Evolutionary conservation across 2,888 invertebrate species (phyloP).

Genomic region (Tridacna crocea): DNA sequence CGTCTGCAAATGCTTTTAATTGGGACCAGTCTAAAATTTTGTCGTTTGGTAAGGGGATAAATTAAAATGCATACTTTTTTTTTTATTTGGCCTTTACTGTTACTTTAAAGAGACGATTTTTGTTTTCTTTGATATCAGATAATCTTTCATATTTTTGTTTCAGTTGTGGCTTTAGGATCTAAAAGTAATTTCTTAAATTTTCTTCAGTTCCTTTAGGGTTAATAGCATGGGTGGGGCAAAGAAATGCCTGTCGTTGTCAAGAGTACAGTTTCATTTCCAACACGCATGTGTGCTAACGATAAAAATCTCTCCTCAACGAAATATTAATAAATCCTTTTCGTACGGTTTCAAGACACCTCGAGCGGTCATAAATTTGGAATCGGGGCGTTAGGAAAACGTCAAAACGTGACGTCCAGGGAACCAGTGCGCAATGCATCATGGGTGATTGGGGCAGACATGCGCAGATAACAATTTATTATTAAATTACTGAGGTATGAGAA

Average conservation of each 20-base stretch:
- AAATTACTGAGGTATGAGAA: not conserved
- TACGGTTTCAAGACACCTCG: conserved; percentile 45
- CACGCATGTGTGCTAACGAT: conserved; percentile 39
- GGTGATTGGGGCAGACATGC: conserved; percentile 55
- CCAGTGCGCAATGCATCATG: conserved; percentile 51
- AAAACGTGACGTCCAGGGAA: conserved; percentile 47
- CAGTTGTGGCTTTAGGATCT: too few species aligned
- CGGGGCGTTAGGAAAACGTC: conserved; percentile 50
- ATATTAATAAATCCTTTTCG: conserved; percentile 61
- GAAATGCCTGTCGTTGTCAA: not conserved
- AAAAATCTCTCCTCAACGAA: conserved; percentile 42
- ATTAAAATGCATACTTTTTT: too few species aligned
- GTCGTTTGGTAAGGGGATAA: too few species aligned
- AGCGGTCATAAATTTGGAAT: conserved; percentile 47
- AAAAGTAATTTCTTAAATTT: too few species aligned
- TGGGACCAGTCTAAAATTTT: too few species aligned
- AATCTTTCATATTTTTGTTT: too few species aligned
- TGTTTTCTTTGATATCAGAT: too few species aligned
- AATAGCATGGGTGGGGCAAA: too few species aligned
- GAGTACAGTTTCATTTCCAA: conserved; percentile 34
- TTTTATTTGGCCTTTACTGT: too few species aligned
- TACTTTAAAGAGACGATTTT: too few species aligned
- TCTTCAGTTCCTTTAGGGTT: too few species aligned
- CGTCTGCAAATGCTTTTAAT: too few species aligned
- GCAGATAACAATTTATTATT: conserved; percentile 49